Percentiles rank a stretch among this genome's conserved stretches.
Evolutionary conservation across 2,888 invertebrate genomes (phyloP).

Genomic region (Pasiphila rectangulata): DNA sequence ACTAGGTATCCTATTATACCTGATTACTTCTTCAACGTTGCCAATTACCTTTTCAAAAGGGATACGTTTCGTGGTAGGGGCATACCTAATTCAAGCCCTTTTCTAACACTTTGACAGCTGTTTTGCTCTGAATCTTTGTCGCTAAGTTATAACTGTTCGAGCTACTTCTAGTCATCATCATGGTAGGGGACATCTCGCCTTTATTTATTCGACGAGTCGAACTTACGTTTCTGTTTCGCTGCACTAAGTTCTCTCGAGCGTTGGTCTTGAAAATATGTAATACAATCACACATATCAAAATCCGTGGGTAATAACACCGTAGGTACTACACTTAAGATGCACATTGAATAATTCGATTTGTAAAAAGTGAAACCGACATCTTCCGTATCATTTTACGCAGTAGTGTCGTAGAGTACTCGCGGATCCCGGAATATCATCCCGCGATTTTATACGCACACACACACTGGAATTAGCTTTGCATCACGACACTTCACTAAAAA

Average conservation of each 20-base stretch:
- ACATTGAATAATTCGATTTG: too few species aligned
- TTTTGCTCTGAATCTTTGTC: background rate
- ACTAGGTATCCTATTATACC: background rate
- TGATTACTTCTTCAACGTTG: background rate
- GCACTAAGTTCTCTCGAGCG: background rate
- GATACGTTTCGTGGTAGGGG: background rate
- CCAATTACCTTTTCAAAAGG: background rate
- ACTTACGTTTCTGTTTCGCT: background rate
- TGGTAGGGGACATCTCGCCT: too few species aligned
- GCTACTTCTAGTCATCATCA: too few species aligned
- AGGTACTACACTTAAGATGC: too few species aligned
- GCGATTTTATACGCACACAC: too few species aligned
- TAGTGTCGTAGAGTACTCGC: too few species aligned
- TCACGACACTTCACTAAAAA: too few species aligned
- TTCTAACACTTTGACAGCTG: background rate
- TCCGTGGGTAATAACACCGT: too few species aligned
- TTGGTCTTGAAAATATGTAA: background rate
- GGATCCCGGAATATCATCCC: too few species aligned
- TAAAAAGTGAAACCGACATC: too few species aligned
- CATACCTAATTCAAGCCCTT: background rate
- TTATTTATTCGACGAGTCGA: background rate
- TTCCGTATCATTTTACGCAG: too few species aligned
- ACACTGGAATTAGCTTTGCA: too few species aligned
- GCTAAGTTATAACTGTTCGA: background rate
- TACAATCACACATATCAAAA: background rate